A percentile compares a stretch with the other conserved stretches of the same genome.
Conservation (phyloP, 2,888 invertebrate species). For the Macropis europaea region DNA sequence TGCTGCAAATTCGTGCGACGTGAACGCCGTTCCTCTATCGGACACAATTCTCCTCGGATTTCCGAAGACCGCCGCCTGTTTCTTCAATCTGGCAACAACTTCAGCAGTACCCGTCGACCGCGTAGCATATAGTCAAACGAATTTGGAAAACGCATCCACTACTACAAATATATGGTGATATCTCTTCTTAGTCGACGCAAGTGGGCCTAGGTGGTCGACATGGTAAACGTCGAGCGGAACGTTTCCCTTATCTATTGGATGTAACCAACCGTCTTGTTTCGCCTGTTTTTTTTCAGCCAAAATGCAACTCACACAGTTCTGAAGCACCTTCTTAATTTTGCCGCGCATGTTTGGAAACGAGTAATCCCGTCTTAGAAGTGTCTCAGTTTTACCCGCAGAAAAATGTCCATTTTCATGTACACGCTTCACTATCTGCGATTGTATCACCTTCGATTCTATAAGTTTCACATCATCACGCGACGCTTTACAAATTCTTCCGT, state of each 20-base stretch:
- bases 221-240: conserved; percentile 5
- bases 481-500: too few species aligned
- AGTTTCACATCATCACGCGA: not conserved
- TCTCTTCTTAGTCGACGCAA: not conserved
- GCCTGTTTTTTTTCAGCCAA: not conserved
- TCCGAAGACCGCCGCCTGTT: conserved; percentile 2
- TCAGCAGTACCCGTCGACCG: not conserved
- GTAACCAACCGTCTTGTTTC: conserved; percentile 5
- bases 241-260: not conserved
- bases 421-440: not conserved
- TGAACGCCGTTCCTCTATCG: not conserved
- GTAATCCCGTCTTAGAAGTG: not conserved
- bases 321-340: not conserved
- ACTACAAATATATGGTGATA: not conserved
- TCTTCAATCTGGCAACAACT: not conserved
- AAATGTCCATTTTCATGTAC: conserved; percentile 15
- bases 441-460: conserved; percentile 4
- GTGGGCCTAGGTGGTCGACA: not conserved
- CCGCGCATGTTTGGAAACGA: not conserved
- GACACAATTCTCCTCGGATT: conserved; percentile 11
- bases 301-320: not conserved
- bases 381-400: not conserved
- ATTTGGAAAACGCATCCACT: not conserved
- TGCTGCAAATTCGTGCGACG: not conserved
- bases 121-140: conserved; percentile 2